Percentiles rank a stretch among this genome's conserved stretches.
Conservation (phyloP, 2,113 vertebrate species). For the Bambusicola thoracicus region DNA sequence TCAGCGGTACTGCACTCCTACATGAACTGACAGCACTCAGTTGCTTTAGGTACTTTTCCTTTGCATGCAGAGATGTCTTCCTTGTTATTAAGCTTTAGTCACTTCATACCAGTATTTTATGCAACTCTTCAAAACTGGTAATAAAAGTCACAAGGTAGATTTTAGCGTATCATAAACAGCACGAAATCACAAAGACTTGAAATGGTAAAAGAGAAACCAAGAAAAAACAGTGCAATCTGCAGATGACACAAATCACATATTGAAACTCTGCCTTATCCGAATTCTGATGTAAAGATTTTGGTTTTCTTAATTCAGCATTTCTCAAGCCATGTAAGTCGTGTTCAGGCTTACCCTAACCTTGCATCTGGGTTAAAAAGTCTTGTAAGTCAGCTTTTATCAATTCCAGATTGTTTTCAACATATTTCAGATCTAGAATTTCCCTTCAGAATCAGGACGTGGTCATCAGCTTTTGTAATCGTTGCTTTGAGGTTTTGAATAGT, state of each 20-base stretch:
- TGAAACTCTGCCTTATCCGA: background rate
- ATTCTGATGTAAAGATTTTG: background rate
- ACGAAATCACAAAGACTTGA: background rate
- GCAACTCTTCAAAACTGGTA: accelerated
- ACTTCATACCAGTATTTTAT: background rate
- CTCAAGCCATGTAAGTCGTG: background rate
- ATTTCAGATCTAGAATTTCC: background rate
- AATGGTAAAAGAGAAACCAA: background rate
- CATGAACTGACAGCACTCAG: accelerated
- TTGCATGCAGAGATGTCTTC: accelerated
- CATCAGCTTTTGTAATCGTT: background rate
- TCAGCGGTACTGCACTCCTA: accelerated
- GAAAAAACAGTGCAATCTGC: background rate
- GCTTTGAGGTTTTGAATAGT: background rate
- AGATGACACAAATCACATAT: background rate
- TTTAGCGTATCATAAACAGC: background rate
- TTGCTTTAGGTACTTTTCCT: accelerated
- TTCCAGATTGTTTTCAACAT: background rate
- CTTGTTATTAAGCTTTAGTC: background rate
- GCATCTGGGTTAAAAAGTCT: background rate
- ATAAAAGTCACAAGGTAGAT: background rate
- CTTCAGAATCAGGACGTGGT: accelerated
- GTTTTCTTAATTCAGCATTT: background rate
- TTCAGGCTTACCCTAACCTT: background rate
- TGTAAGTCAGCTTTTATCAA: background rate